A percentile compares a stretch with the other conserved stretches of the same genome.
Conservation (phyloP, 2,113 vertebrate species). For the Phrynocephalus versicolor region DNA sequence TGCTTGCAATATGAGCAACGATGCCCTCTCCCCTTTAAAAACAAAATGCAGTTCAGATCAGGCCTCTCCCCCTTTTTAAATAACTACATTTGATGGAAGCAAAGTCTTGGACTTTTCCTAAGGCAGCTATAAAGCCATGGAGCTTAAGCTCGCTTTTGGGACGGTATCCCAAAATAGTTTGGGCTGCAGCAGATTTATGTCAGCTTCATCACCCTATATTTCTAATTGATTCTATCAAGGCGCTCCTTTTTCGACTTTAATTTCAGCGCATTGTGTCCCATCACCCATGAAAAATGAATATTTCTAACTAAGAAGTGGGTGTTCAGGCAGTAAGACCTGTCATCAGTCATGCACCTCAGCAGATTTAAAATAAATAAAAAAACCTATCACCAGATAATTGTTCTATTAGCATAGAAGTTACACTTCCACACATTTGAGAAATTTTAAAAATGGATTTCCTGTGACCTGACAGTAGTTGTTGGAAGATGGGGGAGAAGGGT, state of each 20-base stretch:
- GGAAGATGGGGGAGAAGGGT: background rate
- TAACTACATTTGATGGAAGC: background rate
- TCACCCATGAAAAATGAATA: background rate
- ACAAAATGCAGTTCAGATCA: background rate
- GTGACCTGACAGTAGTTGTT: background rate
- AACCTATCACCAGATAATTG: background rate
- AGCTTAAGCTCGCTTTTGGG: background rate
- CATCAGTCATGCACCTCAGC: background rate
- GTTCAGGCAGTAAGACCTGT: background rate
- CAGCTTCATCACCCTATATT: conserved; percentile 26
- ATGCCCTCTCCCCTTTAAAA: background rate
- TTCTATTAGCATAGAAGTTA: background rate
- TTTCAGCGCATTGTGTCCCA: background rate
- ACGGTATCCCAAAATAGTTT: conserved; percentile 18
- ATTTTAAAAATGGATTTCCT: conserved; percentile 4
- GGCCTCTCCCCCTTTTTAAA: background rate
- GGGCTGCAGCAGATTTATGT: background rate
- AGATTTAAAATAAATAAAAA: background rate
- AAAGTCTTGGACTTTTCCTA: background rate
- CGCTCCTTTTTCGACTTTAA: conserved; percentile 2
- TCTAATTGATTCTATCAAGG: background rate
- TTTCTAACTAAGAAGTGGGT: background rate
- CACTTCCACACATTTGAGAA: background rate
- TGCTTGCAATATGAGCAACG: too few relatives aligned
- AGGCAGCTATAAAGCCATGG: background rate